Evolutionary conservation across 2,888 invertebrate species (phyloP).

Genomic region (Cryptocephalus primarius): DNA sequence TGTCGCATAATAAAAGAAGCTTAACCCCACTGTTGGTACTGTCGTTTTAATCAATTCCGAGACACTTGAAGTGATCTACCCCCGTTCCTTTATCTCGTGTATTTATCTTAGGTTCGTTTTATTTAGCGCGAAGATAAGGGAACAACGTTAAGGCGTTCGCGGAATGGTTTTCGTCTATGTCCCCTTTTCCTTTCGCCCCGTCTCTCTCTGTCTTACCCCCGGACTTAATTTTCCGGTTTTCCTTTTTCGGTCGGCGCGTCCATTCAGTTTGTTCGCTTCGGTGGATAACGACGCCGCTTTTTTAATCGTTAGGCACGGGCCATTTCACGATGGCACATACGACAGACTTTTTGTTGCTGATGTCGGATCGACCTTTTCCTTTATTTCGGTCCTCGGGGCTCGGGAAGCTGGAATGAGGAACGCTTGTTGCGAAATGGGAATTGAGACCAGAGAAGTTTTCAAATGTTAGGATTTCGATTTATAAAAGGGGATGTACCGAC

Average conservation of each 20-base stretch:
- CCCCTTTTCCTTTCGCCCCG: no score
- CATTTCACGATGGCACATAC: no score
- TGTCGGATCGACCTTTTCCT: no score
- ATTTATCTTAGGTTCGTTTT: slow-evolving; percentile 37
- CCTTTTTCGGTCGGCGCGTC: slow-evolving; percentile 17
- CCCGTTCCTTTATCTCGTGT: slow-evolving; percentile 30
- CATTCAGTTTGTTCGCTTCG: slow-evolving; percentile 24
- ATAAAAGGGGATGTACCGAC: no score
- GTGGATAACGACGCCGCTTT: slow-evolving; percentile 24
- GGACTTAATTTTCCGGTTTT: slow-evolving; percentile 24
- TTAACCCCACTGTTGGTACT: slow-evolving; percentile 32
- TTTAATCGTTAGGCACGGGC: slow-evolving; percentile 10
- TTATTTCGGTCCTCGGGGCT: no score
- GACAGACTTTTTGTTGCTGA: no score
- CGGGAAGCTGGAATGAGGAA: no score
- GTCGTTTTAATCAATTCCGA: slow-evolving; percentile 38
- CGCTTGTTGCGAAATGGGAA: no score
- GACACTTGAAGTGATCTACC: slow-evolving; percentile 34
- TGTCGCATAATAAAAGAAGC: slow-evolving; percentile 15
- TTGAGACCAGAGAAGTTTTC: no score
- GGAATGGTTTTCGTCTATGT: slow-evolving; percentile 28
- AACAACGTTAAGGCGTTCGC: slow-evolving; percentile 24
- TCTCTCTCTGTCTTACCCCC: slow-evolving; percentile 10
- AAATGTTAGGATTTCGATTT: no score
- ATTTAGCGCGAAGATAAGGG: slow-evolving; percentile 32